Evolutionary conservation across 1,140 invertebrate genomes (phyloP).

Genomic region (Halesus radiatus): DNA sequence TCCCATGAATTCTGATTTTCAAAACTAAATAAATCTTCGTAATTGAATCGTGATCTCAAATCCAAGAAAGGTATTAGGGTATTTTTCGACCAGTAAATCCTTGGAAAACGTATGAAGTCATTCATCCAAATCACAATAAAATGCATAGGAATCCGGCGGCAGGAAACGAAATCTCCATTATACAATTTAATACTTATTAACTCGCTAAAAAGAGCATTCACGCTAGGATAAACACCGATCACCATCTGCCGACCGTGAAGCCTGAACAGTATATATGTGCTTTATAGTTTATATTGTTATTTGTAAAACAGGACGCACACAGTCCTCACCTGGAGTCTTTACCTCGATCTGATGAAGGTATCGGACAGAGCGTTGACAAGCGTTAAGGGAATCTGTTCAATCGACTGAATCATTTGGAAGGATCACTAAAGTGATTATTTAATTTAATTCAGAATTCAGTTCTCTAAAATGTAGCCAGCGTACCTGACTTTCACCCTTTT

Average conservation of each 20-base stretch:
- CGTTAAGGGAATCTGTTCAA: constrained; percentile 33
- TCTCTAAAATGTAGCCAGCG: too few species aligned
- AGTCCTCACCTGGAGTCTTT: constrained; percentile 3
- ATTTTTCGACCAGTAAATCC: too few species aligned
- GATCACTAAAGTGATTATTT: too few species aligned
- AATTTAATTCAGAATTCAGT: too few species aligned
- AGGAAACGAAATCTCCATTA: constrained; percentile 21
- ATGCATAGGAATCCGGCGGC: not conserved
- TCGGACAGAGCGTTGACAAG: constrained; percentile 24
- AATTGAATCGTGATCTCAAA: too few species aligned
- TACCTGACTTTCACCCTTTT: too few species aligned
- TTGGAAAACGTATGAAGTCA: not conserved
- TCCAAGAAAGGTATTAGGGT: too few species aligned
- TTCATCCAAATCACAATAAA: constrained; percentile 14
- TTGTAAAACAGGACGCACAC: constrained; percentile 15
- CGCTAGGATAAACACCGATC: constrained; percentile 25
- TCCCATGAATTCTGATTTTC: too few species aligned
- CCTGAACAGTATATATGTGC: not conserved
- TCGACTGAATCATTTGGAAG: not conserved
- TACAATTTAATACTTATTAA: constrained; percentile 33
- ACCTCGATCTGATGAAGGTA: not conserved
- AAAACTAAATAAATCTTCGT: too few species aligned
- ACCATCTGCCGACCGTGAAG: constrained; percentile 32
- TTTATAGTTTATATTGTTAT: constrained; percentile 10
- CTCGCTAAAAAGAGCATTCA: constrained; percentile 30